Percentiles rank a stretch among this genome's conserved stretches.
phyloP scores from a whole-genome alignment of 2,888 invertebrate genomes.

The Drosophila antonietae region DNA sequence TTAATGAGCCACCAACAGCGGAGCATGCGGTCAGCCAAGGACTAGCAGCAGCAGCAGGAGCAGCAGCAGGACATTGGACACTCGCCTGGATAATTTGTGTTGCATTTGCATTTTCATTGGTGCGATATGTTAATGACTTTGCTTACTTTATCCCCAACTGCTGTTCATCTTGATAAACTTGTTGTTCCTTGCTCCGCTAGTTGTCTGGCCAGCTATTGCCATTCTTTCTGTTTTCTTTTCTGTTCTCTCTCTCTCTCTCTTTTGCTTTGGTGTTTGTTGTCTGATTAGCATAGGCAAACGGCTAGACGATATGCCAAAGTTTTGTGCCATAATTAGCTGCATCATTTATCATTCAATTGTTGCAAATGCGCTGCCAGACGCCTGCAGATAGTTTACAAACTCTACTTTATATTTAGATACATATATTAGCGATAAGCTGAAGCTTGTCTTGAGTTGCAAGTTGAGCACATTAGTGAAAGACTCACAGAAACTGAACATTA shows the following conservation, averaged over 20 bases:
- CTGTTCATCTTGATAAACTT: slow-evolving; percentile 51
- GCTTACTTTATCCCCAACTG: slow-evolving; percentile 61
- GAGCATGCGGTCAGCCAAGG: slow-evolving; percentile 58
- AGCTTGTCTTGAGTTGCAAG: background rate
- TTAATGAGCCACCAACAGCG: slow-evolving; percentile 66
- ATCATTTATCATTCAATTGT: slow-evolving; percentile 64
- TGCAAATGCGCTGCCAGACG: slow-evolving; percentile 15
- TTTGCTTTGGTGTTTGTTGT: slow-evolving; percentile 34
- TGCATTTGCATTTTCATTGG: slow-evolving; percentile 79
- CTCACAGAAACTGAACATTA: background rate
- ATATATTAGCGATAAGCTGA: slow-evolving; percentile 7
- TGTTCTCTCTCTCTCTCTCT: background rate
- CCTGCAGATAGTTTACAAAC: slow-evolving; percentile 7
- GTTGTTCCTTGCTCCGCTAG: slow-evolving; percentile 13
- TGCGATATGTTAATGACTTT: slow-evolving; percentile 78
- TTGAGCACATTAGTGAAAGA: background rate
- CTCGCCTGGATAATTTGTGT: slow-evolving; percentile 61
- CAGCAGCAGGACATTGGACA: slow-evolving; percentile 14
- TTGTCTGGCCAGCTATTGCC: slow-evolving; percentile 26
- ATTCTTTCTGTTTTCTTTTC: slow-evolving; percentile 17
- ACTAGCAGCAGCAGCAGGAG: slow-evolving; percentile 5
- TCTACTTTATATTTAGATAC: slow-evolving; percentile 2
- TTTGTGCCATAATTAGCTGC: slow-evolving; percentile 54
- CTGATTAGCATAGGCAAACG: slow-evolving; percentile 51
- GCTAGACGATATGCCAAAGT: slow-evolving; percentile 40